phyloP scores from a whole-genome alignment of 2,888 invertebrate genomes.

The Metacarcinus magister region DNA sequence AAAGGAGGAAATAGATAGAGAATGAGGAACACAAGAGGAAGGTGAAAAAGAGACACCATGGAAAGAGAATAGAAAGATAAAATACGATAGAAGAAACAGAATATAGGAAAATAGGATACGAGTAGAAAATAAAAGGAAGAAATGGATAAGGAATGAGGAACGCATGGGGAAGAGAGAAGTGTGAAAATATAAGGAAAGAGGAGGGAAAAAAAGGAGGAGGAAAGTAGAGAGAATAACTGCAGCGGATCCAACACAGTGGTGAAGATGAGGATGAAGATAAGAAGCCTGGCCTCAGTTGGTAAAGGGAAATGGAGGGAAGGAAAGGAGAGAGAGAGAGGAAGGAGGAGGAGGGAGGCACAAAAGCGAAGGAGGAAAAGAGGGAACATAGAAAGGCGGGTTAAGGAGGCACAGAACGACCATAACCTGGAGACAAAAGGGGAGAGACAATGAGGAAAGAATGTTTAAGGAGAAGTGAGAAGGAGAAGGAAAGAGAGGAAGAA shows the following conservation, averaged over 20 bases:
- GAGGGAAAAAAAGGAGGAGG: background rate
- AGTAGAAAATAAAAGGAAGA: background rate
- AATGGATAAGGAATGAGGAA: background rate
- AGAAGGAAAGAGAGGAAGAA: slow-evolving; percentile 9
- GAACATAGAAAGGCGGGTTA: background rate
- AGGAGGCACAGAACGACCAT: background rate
- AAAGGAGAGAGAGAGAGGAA: background rate
- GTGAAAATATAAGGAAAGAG: background rate
- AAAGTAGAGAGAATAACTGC: background rate
- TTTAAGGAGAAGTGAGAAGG: background rate
- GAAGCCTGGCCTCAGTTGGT: background rate
- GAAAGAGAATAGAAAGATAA: background rate
- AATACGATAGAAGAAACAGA: background rate
- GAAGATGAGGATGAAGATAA: slow-evolving; percentile 15
- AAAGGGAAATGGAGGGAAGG: background rate
- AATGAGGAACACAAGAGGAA: background rate
- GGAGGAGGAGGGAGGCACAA: slow-evolving; percentile 18
- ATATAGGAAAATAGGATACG: background rate
- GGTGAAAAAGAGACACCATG: background rate
- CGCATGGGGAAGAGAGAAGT: background rate
- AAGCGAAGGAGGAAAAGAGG: background rate
- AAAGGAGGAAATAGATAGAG: background rate
- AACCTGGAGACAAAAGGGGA: slow-evolving; percentile 22
- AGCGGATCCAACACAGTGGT: background rate
- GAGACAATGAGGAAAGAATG: background rate